Conservation (phyloP, 2,113 vertebrate species). For the Phodopus roborovskii region DNA sequence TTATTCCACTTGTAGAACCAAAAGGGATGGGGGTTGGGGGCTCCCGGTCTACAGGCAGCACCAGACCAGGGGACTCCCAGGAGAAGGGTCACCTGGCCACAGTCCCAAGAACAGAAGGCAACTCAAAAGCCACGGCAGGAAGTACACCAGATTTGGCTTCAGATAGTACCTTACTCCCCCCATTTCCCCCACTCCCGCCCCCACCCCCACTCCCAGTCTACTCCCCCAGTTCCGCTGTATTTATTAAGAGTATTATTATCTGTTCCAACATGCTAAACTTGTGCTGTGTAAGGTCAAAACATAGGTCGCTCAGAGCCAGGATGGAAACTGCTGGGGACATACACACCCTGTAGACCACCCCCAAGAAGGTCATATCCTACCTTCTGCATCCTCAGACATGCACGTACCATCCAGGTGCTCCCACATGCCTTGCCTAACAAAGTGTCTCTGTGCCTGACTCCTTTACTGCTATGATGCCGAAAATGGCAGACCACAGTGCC, state of each 20-base stretch:
- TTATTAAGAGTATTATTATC: no score
- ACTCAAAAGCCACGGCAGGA: neutral
- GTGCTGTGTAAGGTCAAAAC: neutral
- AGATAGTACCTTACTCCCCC: neutral
- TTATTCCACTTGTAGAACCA: neutral
- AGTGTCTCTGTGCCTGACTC: neutral
- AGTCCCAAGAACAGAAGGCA: neutral
- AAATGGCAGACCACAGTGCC: neutral
- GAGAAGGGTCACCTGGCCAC: rapidly evolving
- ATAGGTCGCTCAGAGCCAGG: neutral
- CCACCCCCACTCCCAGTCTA: neutral
- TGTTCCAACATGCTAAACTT: no score
- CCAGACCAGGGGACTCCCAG: neutral
- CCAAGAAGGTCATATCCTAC: neutral
- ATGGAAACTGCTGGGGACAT: neutral
- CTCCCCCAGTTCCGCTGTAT: neutral
- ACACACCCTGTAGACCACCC: neutral
- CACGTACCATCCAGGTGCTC: neutral
- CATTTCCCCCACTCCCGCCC: neutral
- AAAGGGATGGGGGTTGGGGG: no score
- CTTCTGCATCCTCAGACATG: neutral
- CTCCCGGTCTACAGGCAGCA: neutral
- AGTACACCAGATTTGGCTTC: neutral
- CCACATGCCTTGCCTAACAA: neutral
- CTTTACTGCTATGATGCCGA: neutral